phyloP scores from a whole-genome alignment of 1,140 invertebrate genomes.

The Euborellia annulipes region DNA sequence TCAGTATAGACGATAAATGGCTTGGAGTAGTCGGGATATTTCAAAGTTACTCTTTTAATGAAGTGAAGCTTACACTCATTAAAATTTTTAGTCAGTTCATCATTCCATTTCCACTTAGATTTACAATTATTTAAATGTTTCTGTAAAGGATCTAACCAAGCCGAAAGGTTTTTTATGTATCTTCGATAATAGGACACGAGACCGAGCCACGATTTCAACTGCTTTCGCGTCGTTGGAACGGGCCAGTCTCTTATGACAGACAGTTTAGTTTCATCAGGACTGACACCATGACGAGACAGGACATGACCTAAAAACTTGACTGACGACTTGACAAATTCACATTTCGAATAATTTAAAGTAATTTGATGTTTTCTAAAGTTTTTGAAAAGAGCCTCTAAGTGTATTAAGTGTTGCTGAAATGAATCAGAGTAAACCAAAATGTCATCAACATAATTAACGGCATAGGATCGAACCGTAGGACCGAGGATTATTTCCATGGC shows the following conservation, averaged over 20 bases:
- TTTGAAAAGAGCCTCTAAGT: background rate
- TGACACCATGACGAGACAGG: constrained; percentile 21
- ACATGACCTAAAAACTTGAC: constrained; percentile 26
- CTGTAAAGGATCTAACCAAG: constrained; percentile 15
- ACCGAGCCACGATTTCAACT: constrained; percentile 26
- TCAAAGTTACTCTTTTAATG: constrained; percentile 16
- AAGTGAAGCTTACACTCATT: constrained; percentile 18
- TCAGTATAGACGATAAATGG: constrained; percentile 14
- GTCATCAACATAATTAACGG: background rate
- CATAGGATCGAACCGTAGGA: background rate
- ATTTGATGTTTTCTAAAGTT: background rate
- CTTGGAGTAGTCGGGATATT: constrained; percentile 13
- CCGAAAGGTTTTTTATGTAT: constrained; percentile 19
- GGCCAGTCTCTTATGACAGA: constrained; percentile 20
- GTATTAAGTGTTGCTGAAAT: background rate
- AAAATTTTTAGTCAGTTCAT: constrained; percentile 16
- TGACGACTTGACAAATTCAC: constrained; percentile 18
- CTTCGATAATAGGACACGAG: constrained; percentile 25
- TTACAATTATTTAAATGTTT: no score
- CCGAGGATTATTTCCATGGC: background rate
- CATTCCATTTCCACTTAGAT: constrained; percentile 21
- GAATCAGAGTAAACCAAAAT: background rate
- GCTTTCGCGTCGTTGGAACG: constrained; percentile 20
- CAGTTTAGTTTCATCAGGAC: constrained; percentile 21
- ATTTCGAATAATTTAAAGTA: constrained; percentile 25